phyloP scores from a whole-genome alignment of 2,888 invertebrate species.

The Metopia argyrocephala region DNA sequence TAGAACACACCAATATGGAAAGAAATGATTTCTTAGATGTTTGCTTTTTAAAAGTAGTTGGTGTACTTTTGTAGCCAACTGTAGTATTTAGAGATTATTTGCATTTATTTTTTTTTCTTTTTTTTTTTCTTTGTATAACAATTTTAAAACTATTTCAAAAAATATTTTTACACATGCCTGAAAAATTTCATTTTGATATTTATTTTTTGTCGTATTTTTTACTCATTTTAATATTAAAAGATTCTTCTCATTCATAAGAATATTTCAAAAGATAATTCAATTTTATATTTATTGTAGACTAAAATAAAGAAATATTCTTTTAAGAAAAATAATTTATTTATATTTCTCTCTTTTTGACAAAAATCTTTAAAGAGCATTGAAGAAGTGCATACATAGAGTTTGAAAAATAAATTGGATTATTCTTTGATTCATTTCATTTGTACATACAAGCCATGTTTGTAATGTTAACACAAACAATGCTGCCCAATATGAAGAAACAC shows the following conservation, averaged over 20 bases:
- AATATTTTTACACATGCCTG: neutral
- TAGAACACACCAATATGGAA: too few species aligned
- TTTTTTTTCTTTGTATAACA: neutral
- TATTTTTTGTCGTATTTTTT: neutral
- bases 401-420: slow-evolving; percentile 76
- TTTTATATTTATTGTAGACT: neutral
- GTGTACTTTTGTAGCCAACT: neutral
- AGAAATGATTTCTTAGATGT: too few species aligned
- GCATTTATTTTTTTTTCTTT: neutral
- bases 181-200: neutral
- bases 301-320: neutral
- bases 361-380: slow-evolving; percentile 49
- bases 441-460: neutral
- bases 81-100: neutral
- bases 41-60: neutral
- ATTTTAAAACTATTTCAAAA: slow-evolving; percentile 2
- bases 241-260: neutral
- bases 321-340: neutral
- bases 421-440: slow-evolving; percentile 73
- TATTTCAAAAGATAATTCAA: neutral
- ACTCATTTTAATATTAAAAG: neutral
- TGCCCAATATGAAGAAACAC: too few species aligned
- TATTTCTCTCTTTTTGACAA: neutral
- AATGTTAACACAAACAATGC: too few species aligned
- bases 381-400: slow-evolving; percentile 12